Evolutionary conservation across 2,113 vertebrate species (phyloP), one percentile per base, ranked within the genome.

Genomic region (Entelurus aequoreus): DNA sequence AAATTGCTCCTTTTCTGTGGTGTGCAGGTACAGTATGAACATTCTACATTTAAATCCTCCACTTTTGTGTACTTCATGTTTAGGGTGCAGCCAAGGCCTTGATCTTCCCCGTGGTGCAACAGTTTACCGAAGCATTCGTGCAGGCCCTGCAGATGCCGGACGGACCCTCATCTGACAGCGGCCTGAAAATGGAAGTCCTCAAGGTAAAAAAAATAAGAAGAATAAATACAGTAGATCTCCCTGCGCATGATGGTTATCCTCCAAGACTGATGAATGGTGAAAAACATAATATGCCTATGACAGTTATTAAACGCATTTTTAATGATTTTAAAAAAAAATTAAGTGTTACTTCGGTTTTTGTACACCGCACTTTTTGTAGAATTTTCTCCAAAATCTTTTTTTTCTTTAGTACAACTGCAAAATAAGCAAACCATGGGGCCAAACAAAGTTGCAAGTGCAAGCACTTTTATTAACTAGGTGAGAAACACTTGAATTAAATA

Each of bases 101-200:
- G 76, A 97, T 99, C 71, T 96, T 97, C 49, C 96, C 97, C 0
- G 94, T 98, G 85, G 95, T 99, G 68, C 95, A 98, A 88, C 97
- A 98, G 90, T 99, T 99, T 84, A 97, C 95, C 0, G 94, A 94
- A 76, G 96, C 97, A 3, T 98, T 98, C 78, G 93, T 99, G 54
- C 97, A 98, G 81, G 95, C 96, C 5, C 84, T 99, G 48, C 95
- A 98, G 79, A 94, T 97, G 86, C 95, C 94, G 4, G 95, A 98
- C 16, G 97, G 96, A 28, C 93, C 93, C 10, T 92, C 94, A 0
- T 97, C 96, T 0, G 96, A 98, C 77, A 98, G 95, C 0, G 97
- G 97, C 1, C 92, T 99, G 47, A 98, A 98, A 84, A 99, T 98
- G 97, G 97, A 99, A 48, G 95, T 98, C 48, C 87, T 99, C 44